A percentile compares a stretch with the other conserved stretches of the same genome.
phyloP scores from a whole-genome alignment of 2,888 invertebrate genomes.

The Apodemia duryi region DNA sequence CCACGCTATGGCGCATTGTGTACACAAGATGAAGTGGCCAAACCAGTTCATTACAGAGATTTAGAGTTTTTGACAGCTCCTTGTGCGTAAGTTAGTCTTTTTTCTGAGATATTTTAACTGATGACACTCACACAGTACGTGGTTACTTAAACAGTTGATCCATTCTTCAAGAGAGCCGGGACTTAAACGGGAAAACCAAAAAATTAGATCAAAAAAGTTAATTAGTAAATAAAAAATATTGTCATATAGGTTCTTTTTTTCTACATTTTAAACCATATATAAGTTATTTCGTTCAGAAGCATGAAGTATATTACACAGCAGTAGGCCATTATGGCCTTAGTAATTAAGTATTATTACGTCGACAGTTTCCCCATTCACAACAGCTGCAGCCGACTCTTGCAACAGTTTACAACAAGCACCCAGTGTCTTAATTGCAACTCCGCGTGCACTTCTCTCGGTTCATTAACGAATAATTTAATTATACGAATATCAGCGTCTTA shows the following conservation, averaged over 20 bases:
- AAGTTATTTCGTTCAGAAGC: not conserved
- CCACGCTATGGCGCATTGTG: too few relatives aligned
- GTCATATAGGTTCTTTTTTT: not conserved
- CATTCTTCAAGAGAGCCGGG: too few relatives aligned
- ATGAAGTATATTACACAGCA: not conserved
- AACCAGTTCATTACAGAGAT: too few relatives aligned
- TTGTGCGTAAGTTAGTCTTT: too few relatives aligned
- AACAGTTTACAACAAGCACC: not conserved
- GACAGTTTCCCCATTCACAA: not conserved
- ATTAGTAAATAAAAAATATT: too few relatives aligned
- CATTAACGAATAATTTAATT: not conserved
- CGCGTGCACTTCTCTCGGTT: not conserved
- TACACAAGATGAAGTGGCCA: too few relatives aligned
- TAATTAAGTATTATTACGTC: conserved; percentile 6
- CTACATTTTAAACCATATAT: not conserved
- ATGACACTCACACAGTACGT: too few relatives aligned
- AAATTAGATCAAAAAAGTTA: too few relatives aligned
- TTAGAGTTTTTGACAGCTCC: too few relatives aligned
- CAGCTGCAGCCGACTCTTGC: not conserved
- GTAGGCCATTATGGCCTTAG: not conserved
- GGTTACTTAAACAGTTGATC: too few relatives aligned
- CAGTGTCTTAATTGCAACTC: not conserved
- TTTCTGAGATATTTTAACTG: too few relatives aligned
- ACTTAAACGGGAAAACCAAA: too few relatives aligned
- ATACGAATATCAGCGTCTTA: not conserved